Base-by-base conservation (phyloP, 2,888 invertebrate species). In the Pomacea canaliculata region DNA sequence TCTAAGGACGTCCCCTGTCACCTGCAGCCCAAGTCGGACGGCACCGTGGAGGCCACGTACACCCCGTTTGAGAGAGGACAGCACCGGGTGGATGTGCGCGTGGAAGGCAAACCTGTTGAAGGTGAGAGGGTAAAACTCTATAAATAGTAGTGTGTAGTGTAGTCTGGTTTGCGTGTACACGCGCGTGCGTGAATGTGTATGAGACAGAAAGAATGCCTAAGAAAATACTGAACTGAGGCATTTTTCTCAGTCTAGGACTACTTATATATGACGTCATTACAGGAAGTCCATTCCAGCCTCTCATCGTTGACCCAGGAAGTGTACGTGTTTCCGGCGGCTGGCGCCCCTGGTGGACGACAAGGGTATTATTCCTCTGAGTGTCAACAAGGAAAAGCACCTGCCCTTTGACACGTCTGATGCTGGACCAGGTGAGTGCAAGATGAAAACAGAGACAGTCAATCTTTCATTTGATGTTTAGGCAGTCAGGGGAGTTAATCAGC, bases 31-130 rank as follows among this genome's bases (percentile, higher is more conserved):
- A 78, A 91, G 74, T 88, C 89, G 27, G 90, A 91, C 73, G 95
- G 96, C 62, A 84, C 96, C 82, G 97, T 96, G 93, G 94, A 95
- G 81, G 96, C 97, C 66, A 95, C 96, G 0, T 98, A 97, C 91
- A 94, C 95, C 0, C 97, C 98, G 0, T 93, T 95, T 0, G 96
- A 96, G 86, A 95, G 96, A 19, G 98, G 98, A 0, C 93, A 95
- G 62, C 97, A 97, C 89, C 96, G 97, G 90, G 94, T 98, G 51
- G 93, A 96, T 80, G 95, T 98, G 81, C 94, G 94, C 60, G 92
- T 92, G 91, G 92, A 92, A 82, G 91, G 91, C 62, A 89, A 90
- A 79, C 92, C 92, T 77, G 90, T 93, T 75, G 89, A 91, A 80
- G 92, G 92, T 91, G 10, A 60, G 10, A n/a, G 7, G 63, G 10